Evolutionary conservation across 2,797 vertebrate species (phyloP).

Genomic region (Cygnus olor): DNA sequence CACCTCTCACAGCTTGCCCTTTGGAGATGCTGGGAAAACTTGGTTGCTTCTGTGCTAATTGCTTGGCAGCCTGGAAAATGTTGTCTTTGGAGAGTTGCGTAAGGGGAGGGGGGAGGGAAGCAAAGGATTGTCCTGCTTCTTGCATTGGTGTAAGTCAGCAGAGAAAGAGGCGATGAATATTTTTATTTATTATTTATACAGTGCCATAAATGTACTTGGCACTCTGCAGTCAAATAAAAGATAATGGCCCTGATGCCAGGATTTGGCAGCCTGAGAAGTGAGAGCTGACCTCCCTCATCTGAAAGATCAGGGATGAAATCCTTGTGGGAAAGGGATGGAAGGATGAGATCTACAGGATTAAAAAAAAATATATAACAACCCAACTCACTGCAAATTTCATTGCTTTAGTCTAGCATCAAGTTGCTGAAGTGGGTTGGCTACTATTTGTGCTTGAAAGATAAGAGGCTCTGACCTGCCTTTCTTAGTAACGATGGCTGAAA

Average conservation of each 20-base stretch:
- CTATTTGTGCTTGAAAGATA: background rate
- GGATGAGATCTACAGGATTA: background rate
- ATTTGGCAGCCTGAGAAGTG: slow-evolving; percentile 16
- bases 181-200: slow-evolving; percentile 65
- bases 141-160: background rate
- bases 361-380: background rate
- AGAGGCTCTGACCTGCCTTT: background rate
- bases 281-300: slow-evolving; percentile 19
- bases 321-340: background rate
- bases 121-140: slow-evolving; percentile 45
- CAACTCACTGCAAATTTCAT: background rate
- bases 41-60: slow-evolving; percentile 29
- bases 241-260: slow-evolving; percentile 9
- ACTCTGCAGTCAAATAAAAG: slow-evolving; percentile 45
- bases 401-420: background rate
- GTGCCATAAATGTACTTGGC: slow-evolving; percentile 48
- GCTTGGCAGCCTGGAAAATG: slow-evolving; percentile 38
- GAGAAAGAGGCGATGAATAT: slow-evolving; percentile 40
- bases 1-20: background rate
- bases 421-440: background rate
- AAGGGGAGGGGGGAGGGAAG: background rate
- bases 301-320: background rate
- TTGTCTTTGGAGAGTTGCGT: background rate
- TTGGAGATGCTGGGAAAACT: background rate
- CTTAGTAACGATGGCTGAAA: background rate